A percentile compares a stretch with the other conserved stretches of the same genome.
These are phyloP conservation scores for Drosophila pachea DNA, from an alignment of 1,140 invertebrate genomes.

Conservation along the genomic window DNA sequence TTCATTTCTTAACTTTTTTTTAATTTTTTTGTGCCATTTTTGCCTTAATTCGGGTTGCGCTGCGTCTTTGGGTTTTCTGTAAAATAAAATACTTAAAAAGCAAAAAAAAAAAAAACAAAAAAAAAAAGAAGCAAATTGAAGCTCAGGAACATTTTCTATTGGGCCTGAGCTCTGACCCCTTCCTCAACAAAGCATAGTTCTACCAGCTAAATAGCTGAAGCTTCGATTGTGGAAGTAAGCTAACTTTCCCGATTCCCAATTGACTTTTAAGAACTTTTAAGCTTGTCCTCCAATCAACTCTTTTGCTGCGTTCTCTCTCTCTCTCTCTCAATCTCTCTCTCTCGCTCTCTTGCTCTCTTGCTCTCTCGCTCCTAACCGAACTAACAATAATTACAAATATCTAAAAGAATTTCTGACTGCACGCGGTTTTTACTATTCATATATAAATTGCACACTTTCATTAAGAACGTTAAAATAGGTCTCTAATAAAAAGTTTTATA, in stretches of 20 bases:
- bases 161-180: conserved; percentile 27
- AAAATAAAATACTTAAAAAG: conserved; percentile 20
- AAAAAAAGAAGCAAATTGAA: conserved; percentile 27
- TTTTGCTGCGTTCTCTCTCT: conserved; percentile 56
- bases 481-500: conserved; percentile 40
- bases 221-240: conserved; percentile 72
- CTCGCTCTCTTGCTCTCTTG: conserved; percentile 39
- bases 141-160: conserved; percentile 52
- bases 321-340: conserved; percentile 21
- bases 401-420: conserved; percentile 67
- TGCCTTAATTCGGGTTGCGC: conserved; percentile 67
- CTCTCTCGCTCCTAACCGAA: conserved; percentile 24
- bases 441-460: conserved; percentile 71
- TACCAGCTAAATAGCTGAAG: conserved; percentile 47
- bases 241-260: conserved; percentile 50
- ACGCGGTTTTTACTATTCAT: conserved; percentile 70
- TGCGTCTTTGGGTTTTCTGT: conserved; percentile 60
- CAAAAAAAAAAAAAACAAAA: conserved; percentile 16
- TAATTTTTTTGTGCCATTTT: not conserved
- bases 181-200: conserved; percentile 44
- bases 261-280: conserved; percentile 65
- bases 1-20: conserved; percentile 35
- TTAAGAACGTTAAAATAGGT: conserved; percentile 66
- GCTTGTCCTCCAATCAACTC: conserved; percentile 68
- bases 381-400: conserved; percentile 51